Percentiles rank a stretch among this genome's conserved stretches.
phyloP scores from a whole-genome alignment of 2,888 invertebrate genomes.

The Magallana nippona region DNA sequence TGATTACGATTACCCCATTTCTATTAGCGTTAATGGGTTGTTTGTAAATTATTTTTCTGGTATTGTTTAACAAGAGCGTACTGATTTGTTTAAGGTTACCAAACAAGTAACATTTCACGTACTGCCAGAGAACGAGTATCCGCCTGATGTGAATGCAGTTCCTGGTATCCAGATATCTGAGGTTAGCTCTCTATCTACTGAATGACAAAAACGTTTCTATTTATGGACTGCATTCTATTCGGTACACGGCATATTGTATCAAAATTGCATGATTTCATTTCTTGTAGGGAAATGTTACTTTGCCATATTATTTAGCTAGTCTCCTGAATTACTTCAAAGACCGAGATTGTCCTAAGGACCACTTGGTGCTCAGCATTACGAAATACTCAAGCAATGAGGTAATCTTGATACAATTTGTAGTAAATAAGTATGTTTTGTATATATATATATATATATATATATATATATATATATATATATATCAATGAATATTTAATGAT shows the following conservation, averaged over 20 bases:
- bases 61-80: neutral
- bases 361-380: neutral
- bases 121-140: neutral
- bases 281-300: neutral
- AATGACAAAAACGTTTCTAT: neutral
- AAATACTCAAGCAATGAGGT: neutral
- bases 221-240: neutral
- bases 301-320: neutral
- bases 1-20: too few species aligned
- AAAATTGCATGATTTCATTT: neutral
- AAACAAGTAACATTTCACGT: neutral
- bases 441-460: too few species aligned
- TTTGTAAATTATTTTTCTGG: too few species aligned
- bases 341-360: neutral
- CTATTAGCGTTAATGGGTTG: too few species aligned
- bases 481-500: neutral
- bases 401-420: neutral
- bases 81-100: neutral
- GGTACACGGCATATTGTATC: too few species aligned
- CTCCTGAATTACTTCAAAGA: neutral
- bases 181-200: neutral
- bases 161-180: neutral
- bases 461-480: neutral
- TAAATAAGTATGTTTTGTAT: too few species aligned
- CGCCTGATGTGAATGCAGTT: neutral